Evolutionary conservation across 2,888 invertebrate genomes (phyloP).

Genomic region (Macrosoma leucophasiata): DNA sequence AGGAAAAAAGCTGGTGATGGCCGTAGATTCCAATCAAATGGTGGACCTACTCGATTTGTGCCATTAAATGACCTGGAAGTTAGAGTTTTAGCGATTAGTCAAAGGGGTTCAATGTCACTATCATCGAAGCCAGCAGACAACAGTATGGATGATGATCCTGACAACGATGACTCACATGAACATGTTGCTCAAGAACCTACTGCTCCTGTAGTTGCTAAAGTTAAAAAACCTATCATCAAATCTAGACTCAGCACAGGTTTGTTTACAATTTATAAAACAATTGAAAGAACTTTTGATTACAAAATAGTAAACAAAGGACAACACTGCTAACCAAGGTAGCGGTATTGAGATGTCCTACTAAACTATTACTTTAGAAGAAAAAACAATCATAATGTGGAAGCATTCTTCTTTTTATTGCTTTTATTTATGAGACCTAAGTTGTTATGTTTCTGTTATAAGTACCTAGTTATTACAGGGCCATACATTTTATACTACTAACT

Average conservation of each 20-base stretch:
- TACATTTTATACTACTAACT: no score
- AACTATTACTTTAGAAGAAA: no score
- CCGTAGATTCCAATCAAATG: constrained; percentile 38
- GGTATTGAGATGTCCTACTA: no score
- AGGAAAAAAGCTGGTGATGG: constrained; percentile 57
- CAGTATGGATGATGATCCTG: constrained; percentile 46
- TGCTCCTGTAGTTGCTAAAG: constrained; percentile 19
- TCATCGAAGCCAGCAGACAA: constrained; percentile 40
- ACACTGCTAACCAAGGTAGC: no score
- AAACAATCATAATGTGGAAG: no score
- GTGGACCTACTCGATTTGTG: constrained; percentile 41
- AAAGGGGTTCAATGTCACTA: constrained; percentile 36
- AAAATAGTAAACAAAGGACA: no score
- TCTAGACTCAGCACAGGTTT: constrained; percentile 23
- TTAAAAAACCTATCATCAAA: constrained; percentile 14
- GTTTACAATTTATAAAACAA: constrained; percentile 1
- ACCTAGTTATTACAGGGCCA: no score
- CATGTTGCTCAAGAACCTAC: constrained; percentile 33
- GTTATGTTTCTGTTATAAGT: no score
- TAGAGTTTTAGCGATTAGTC: constrained; percentile 50
- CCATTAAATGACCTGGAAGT: constrained; percentile 59
- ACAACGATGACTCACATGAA: constrained; percentile 42
- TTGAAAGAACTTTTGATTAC: no score
- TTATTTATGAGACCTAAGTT: no score
- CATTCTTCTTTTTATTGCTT: no score